These are phyloP conservation scores for Melieria omissa DNA, from an alignment of 2,888 invertebrate genomes.

Conservation along the genomic window DNA sequence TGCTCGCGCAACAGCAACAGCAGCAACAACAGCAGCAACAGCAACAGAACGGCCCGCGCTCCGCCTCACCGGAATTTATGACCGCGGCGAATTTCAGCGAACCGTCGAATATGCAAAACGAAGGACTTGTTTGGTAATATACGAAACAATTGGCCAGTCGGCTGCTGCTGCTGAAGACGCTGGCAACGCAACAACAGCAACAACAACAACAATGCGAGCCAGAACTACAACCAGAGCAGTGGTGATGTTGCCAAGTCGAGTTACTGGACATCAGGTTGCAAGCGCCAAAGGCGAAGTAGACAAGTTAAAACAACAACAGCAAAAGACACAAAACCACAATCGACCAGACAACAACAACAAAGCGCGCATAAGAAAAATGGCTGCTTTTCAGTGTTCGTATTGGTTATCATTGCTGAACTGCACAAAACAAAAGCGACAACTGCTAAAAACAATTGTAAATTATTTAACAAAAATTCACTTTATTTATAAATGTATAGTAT, in stretches of 20 bases:
- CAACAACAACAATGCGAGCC: slow-evolving; percentile 48
- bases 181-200: slow-evolving; percentile 55
- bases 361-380: neutral
- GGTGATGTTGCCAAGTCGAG: slow-evolving; percentile 15
- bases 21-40: slow-evolving; percentile 54
- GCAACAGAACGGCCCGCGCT: slow-evolving; percentile 72
- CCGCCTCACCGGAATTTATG: slow-evolving; percentile 82
- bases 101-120: slow-evolving; percentile 78
- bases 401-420: no score
- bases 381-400: no score
- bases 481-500: slow-evolving; percentile 5
- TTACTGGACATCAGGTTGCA: neutral
- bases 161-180: slow-evolving; percentile 60
- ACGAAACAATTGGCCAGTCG: slow-evolving; percentile 66
- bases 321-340: neutral
- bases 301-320: neutral
- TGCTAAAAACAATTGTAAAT: no score
- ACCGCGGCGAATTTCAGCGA: slow-evolving; percentile 73
- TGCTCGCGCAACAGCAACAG: slow-evolving; percentile 66
- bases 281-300: slow-evolving; percentile 15
- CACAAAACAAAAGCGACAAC: no score
- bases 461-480: no score
- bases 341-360: neutral
- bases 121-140: slow-evolving; percentile 79
- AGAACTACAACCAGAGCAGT: slow-evolving; percentile 39